Evolutionary conservation across 2,113 vertebrate genomes (phyloP).

Genomic region (Bombycilla garrulus): DNA sequence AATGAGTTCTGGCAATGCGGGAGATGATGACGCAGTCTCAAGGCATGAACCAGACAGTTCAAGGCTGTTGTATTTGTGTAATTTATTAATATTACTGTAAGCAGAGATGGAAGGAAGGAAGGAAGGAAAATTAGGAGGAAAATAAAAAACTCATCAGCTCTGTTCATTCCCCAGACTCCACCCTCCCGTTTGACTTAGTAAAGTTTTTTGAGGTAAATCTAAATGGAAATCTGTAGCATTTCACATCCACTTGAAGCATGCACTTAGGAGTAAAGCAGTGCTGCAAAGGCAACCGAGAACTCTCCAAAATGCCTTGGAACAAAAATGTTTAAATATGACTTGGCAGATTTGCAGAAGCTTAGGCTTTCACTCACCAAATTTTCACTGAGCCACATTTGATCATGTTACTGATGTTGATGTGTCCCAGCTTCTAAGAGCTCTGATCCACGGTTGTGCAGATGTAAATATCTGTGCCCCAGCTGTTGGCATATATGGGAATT

Average conservation of each 20-base stretch:
- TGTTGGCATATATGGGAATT: not conserved
- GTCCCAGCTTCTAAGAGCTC: not conserved
- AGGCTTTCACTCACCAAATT: not conserved
- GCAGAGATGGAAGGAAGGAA: not conserved
- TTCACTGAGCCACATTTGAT: not conserved
- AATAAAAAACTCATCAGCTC: not conserved
- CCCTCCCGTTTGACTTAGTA: not conserved
- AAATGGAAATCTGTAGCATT: not conserved
- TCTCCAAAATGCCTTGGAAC: not conserved
- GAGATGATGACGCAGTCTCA: not conserved
- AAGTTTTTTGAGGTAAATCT: not conserved
- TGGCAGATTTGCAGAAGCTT: not conserved
- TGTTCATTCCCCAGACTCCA: not conserved
- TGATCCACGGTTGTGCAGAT: not conserved
- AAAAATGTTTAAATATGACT: not conserved
- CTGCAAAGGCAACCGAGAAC: not conserved
- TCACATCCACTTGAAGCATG: not conserved
- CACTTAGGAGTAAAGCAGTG: not conserved
- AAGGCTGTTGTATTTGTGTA: not conserved
- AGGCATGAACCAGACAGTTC: not conserved
- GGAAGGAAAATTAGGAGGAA: not conserved
- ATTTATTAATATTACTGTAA: not conserved
- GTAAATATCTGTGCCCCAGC: not conserved
- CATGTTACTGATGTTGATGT: not conserved
- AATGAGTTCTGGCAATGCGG: not conserved